Evolutionary conservation across 2,797 vertebrate genomes (phyloP).

Genomic region (Diglossa cyanea): DNA sequence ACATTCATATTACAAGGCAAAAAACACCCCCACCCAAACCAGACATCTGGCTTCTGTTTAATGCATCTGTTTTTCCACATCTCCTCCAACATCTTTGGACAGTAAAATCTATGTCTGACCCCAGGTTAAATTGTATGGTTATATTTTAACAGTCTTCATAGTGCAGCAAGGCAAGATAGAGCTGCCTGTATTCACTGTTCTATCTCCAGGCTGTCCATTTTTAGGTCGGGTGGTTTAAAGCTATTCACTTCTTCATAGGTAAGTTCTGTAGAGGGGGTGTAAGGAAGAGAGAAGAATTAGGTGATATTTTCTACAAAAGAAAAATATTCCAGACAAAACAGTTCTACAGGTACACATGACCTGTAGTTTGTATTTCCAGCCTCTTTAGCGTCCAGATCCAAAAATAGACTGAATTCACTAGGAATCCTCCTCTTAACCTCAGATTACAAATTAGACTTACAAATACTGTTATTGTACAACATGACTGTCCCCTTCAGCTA

Average conservation of each 20-base stretch:
- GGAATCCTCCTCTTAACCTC: neutral
- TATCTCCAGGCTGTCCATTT: conserved; percentile 87
- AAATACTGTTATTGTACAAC: neutral
- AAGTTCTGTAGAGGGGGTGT: conserved; percentile 79
- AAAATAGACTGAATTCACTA: neutral
- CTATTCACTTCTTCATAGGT: conserved; percentile 92
- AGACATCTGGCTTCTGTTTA: conserved; percentile 17
- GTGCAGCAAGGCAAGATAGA: conserved; percentile 45
- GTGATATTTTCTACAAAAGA: neutral
- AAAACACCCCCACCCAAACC: neutral
- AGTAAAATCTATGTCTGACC: conserved; percentile 47
- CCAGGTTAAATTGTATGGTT: conserved; percentile 46
- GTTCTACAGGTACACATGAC: neutral
- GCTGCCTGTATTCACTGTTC: conserved; percentile 80
- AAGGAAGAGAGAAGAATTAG: conserved; percentile 1
- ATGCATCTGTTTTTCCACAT: conserved; percentile 28
- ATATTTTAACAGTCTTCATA: conserved; percentile 59
- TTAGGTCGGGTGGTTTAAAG: conserved; percentile 84
- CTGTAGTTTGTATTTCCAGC: neutral
- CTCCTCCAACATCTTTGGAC: conserved; percentile 63
- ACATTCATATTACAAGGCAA: conserved; percentile 66
- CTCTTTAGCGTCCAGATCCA: neutral
- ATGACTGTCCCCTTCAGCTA: neutral
- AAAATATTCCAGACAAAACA: neutral
- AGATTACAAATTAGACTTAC: neutral